These are phyloP conservation scores for Tupaia tana DNA, from an alignment of 2,113 vertebrate genomes.

Conservation along the genomic window DNA sequence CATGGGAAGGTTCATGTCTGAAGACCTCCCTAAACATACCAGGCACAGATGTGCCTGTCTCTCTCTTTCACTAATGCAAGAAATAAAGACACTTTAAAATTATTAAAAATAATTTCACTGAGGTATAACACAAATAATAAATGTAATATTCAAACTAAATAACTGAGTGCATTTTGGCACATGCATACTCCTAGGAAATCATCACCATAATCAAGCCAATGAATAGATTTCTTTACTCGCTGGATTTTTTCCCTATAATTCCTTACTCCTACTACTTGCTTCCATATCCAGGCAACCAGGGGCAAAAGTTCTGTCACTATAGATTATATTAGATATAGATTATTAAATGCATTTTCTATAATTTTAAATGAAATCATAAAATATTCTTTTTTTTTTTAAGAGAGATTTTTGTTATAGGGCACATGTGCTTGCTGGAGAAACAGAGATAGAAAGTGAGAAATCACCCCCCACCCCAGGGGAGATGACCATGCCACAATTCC, in stretches of 20 bases:
- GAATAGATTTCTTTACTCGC: neutral
- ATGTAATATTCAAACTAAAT: neutral
- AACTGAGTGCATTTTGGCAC: neutral
- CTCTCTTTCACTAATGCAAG: too few species aligned
- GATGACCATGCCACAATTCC: too few species aligned
- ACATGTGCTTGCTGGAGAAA: too few species aligned
- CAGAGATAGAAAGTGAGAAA: too few species aligned
- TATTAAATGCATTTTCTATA: neutral
- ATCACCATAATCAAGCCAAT: neutral
- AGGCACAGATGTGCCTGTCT: too few species aligned
- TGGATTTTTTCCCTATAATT: neutral
- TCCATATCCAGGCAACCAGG: neutral
- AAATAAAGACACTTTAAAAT: too few species aligned
- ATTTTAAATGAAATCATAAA: constrained; percentile 17
- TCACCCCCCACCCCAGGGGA: too few species aligned
- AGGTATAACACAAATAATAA: neutral
- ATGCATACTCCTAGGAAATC: neutral
- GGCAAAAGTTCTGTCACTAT: neutral
- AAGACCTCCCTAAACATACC: too few species aligned
- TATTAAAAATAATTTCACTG: neutral
- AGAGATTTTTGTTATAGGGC: too few species aligned
- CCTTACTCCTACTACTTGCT: neutral
- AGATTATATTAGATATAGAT: neutral
- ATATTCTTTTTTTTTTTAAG: neutral
- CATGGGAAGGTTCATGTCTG: too few species aligned